These are phyloP conservation scores for Gallinago paraguaiae DNA, from an alignment of 2,113 vertebrate genomes.

Conservation along the genomic window DNA sequence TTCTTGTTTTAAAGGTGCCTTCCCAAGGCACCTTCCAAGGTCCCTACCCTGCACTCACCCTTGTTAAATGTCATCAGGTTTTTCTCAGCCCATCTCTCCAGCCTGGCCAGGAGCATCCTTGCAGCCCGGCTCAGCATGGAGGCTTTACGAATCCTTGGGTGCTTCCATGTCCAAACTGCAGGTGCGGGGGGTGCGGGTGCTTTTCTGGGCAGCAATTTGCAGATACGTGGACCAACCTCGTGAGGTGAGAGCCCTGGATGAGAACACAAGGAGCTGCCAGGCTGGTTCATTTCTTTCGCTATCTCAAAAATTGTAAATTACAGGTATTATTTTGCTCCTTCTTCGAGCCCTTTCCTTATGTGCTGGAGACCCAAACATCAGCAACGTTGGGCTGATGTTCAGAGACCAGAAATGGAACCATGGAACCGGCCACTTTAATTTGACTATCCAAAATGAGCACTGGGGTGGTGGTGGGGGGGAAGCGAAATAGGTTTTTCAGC, in stretches of 20 bases:
- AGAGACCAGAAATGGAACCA: background rate
- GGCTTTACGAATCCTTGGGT: background rate
- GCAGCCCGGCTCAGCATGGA: rapidly evolving
- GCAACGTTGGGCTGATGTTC: background rate
- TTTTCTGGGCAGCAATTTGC: background rate
- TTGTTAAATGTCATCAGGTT: no score
- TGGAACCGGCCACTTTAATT: background rate
- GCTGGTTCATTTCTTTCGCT: background rate
- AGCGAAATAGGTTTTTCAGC: background rate
- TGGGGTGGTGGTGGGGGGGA: background rate
- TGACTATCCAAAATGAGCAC: background rate
- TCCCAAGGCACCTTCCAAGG: background rate
- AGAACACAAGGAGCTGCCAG: background rate
- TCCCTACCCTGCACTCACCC: no score
- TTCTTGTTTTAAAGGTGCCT: background rate
- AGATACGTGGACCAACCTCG: background rate
- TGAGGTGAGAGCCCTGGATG: background rate
- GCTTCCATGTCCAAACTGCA: rapidly evolving
- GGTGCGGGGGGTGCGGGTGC: background rate
- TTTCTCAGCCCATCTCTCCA: no score
- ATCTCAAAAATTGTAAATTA: background rate
- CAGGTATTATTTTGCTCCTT: background rate
- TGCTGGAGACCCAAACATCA: background rate
- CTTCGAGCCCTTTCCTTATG: background rate
- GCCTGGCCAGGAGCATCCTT: background rate